A percentile compares a stretch with the other conserved stretches of the same genome.
Conservation (phyloP, 2,113 vertebrate genomes). For the Pyxicephalus adspersus region DNA sequence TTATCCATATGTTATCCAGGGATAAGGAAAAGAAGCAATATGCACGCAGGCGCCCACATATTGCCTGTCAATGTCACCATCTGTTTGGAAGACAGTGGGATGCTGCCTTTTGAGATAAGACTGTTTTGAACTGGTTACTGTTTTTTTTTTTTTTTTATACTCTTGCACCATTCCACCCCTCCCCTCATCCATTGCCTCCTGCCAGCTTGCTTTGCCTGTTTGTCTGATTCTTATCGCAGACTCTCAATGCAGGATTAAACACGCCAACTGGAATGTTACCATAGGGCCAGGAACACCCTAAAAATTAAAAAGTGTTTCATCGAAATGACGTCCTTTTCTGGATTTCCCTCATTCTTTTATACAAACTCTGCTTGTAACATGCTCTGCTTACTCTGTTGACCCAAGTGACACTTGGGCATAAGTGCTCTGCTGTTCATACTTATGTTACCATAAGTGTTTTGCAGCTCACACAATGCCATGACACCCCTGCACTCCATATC, state of each 20-base stretch:
- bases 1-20: conserved; percentile 45
- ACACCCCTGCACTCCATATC: background rate
- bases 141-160: background rate
- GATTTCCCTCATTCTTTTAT: background rate
- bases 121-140: conserved; percentile 41
- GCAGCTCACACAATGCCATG: background rate
- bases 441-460: conserved; percentile 4
- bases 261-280: conserved; percentile 43
- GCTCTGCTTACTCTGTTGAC: background rate
- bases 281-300: conserved; percentile 21
- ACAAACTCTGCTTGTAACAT: no score
- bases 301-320: conserved; percentile 2
- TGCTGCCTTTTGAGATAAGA: conserved; percentile 52
- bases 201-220: conserved; percentile 48
- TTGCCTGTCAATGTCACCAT: conserved; percentile 47
- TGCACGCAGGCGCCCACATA: conserved; percentile 49
- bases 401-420: background rate
- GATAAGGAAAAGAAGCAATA: conserved; percentile 33
- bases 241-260: conserved; percentile 52
- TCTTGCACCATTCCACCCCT: conserved; percentile 18
- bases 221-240: conserved; percentile 46
- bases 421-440: background rate
- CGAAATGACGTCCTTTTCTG: background rate
- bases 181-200: conserved; percentile 24
- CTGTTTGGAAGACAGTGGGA: conserved; percentile 38